Conservation (phyloP, 2,888 invertebrate genomes). For the Hecatera dysodea region DNA sequence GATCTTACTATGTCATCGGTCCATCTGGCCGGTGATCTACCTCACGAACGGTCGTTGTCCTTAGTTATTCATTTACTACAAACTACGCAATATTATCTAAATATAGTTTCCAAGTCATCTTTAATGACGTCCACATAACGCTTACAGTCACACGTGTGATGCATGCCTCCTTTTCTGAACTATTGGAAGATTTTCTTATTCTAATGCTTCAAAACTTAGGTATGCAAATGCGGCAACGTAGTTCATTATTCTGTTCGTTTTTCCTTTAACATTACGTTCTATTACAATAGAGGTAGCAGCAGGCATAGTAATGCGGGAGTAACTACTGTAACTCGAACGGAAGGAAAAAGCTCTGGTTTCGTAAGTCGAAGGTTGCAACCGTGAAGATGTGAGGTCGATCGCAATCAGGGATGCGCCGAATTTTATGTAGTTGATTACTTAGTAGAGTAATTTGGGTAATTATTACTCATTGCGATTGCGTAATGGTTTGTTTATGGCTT, state of each 20-base stretch:
- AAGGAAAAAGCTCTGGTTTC: conserved; percentile 83
- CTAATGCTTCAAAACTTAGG: conserved; percentile 36
- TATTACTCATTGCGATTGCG: conserved; percentile 48
- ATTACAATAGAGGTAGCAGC: conserved; percentile 62
- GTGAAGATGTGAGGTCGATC: conserved; percentile 75
- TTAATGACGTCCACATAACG: conserved; percentile 30
- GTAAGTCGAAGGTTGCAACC: conserved; percentile 74
- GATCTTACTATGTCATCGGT: conserved; percentile 38
- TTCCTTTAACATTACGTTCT: conserved; percentile 67
- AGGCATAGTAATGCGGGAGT: conserved; percentile 62
- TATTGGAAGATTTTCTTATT: conserved; percentile 20
- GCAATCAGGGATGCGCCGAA: conserved; percentile 68
- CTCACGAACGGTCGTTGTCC: conserved; percentile 50
- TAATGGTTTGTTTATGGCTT: conserved; percentile 45
- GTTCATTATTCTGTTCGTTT: conserved; percentile 46
- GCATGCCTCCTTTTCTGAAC: conserved; percentile 32
- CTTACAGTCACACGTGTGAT: conserved; percentile 43
- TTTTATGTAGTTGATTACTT: conserved; percentile 58
- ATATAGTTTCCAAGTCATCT: conserved; percentile 44
- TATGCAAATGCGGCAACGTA: conserved; percentile 28
- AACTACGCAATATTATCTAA: conserved; percentile 52
- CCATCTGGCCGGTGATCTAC: conserved; percentile 43
- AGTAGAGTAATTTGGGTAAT: conserved; percentile 48
- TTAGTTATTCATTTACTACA: conserved; percentile 37
- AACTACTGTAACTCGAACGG: conserved; percentile 70